Base-by-base conservation (phyloP, 2,888 invertebrate genomes). In the Agrotis exclamationis region DNA sequence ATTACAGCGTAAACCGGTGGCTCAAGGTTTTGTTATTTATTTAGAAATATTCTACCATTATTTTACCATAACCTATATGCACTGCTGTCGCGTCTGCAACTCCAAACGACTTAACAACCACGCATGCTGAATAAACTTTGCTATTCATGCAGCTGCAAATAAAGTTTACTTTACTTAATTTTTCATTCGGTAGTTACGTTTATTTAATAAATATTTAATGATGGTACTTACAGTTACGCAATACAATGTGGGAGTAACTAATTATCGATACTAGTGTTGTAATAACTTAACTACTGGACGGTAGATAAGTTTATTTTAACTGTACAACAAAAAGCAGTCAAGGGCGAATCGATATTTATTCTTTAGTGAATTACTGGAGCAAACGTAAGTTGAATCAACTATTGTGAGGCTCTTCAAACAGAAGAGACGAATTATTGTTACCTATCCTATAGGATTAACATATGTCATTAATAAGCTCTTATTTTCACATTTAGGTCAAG, bases 11-110 rank as follows among this genome's bases (percentile, higher is more conserved):
- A 69, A 71, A 70, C 66, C 63, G 56, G 70, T 44, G 65, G 67
- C 62, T 78, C 88, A 89, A 90, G 89, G 89, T 68, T 80, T 78
- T 68, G 62, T 68, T 84, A 88, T 88, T 88, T 89, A 89, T 90
- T 89, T 87, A 73, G 39, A 87, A 86, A 85, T 87, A 89, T 90
- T 87, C 88, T 85, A 83, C 89, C 86, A 91, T 91, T 90, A 91
- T 90, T 88, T 89, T 85, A 87, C 86, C 86, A 89, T 90, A 87
- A 85, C 73, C 69, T 70, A 76, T 62, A 65, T 60, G 48, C 56
- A 59, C 47, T 59, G 39, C 22, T n/a, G 22, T 63, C 28, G 4
- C 9, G 22, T 44, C 11, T 39, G 9, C 7, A 18, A 24, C n/a
- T 48, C 11, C 13, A 64, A 18, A 71, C n/a, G 28, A 16, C 63